phyloP scores from a whole-genome alignment of 2,888 invertebrate genomes.

The Melanophora roralis region DNA sequence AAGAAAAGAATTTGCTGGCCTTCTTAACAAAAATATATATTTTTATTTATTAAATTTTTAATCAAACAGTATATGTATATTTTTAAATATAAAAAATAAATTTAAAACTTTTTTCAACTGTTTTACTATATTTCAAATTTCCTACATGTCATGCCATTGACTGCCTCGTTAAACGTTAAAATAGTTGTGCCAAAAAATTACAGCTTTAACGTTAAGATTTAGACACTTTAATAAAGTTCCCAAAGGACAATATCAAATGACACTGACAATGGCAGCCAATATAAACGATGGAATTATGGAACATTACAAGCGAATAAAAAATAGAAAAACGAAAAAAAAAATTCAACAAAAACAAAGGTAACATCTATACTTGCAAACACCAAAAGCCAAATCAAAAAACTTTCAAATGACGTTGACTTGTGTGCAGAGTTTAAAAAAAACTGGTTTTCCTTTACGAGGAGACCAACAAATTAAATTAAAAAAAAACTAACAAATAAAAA shows the following conservation, averaged over 20 bases:
- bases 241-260: conserved; percentile 61
- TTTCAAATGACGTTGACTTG: conserved; percentile 53
- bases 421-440: conserved; percentile 16
- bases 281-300: conserved; percentile 52
- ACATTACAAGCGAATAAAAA: conserved; percentile 38
- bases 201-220: conserved; percentile 43
- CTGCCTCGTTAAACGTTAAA: conserved; percentile 36
- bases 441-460: conserved; percentile 27
- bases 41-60: too few species aligned
- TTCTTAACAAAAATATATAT: too few species aligned
- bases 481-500: not conserved
- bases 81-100: too few species aligned
- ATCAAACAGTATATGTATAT: too few species aligned
- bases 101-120: too few species aligned
- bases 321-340: conserved; percentile 23
- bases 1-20: too few species aligned
- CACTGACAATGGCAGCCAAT: conserved; percentile 57
- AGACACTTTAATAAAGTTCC: conserved; percentile 61
- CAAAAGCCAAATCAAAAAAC: conserved; percentile 20
- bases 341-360: conserved; percentile 4
- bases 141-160: not conserved
- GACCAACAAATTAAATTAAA: conserved; percentile 1
- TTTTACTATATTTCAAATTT: too few species aligned
- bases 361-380: conserved; percentile 26
- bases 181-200: conserved; percentile 41